A percentile compares a stretch with the other conserved stretches of the same genome.
Conservation (phyloP, 2,113 vertebrate species). For the Zeus faber region DNA sequence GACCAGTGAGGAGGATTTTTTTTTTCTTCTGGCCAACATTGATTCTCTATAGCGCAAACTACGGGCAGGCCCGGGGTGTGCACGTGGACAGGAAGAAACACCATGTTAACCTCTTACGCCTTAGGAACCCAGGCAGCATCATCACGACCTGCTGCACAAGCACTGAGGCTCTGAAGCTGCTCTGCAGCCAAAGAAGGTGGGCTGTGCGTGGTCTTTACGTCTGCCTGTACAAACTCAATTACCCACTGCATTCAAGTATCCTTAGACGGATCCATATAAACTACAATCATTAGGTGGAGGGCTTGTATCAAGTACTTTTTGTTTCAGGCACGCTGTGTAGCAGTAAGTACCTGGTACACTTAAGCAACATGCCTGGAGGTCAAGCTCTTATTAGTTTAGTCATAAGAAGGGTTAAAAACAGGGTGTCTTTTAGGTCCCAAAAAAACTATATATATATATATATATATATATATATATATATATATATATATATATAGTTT, state of each 20-base stretch:
- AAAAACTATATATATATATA: no score
- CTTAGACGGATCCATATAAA: slow-evolving; percentile 33
- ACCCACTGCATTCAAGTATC: slow-evolving; percentile 23
- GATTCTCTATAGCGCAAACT: slow-evolving; percentile 54
- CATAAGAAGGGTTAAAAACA: no score
- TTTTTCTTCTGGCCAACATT: slow-evolving; percentile 39
- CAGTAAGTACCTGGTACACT: slow-evolving; percentile 12
- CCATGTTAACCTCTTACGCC: slow-evolving; percentile 48
- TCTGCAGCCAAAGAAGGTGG: not conserved
- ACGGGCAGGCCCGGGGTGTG: slow-evolving; percentile 38
- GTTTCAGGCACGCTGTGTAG: no score
- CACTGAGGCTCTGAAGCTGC: not conserved
- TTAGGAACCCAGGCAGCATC: slow-evolving; percentile 35
- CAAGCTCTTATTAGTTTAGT: no score
- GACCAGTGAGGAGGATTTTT: slow-evolving; percentile 41
- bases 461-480: no score
- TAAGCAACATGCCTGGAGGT: no score
- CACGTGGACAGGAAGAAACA: slow-evolving; percentile 49
- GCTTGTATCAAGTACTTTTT: slow-evolving; percentile 37
- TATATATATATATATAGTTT: no score
- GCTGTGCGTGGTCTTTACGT: slow-evolving; percentile 3
- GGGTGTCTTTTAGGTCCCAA: no score
- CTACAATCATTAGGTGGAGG: slow-evolving; percentile 35
- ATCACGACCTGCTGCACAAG: slow-evolving; percentile 17
- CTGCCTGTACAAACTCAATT: slow-evolving; percentile 28